Evolutionary conservation across 92 coral and sea anemone species (phyloP).

Genomic region (Diadumene lineata): DNA sequence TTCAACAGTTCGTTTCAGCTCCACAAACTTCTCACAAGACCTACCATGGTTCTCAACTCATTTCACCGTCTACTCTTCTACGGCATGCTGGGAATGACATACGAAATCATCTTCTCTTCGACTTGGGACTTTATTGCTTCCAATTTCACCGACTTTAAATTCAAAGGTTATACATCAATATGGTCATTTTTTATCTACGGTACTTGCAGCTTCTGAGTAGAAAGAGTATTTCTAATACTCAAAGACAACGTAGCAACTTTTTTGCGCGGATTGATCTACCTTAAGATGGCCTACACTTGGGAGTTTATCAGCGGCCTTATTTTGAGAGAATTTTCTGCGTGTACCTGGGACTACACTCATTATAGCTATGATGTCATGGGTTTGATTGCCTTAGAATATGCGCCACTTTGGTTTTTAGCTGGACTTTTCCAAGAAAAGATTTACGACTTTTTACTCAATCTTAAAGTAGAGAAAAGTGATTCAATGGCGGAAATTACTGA

Average conservation of each 20-base stretch:
- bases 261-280: conserved; percentile 64
- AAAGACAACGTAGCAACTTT: conserved; percentile 41
- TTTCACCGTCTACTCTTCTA: conserved; percentile 60
- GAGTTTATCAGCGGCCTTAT: conserved; percentile 73
- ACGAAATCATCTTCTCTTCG: conserved; percentile 72
- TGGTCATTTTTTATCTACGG: conserved; percentile 86
- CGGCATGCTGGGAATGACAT: conserved; percentile 75
- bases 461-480: conserved; percentile 1
- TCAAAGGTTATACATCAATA: conserved; percentile 69
- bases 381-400: conserved; percentile 76
- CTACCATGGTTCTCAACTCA: conserved; percentile 56
- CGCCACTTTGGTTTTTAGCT: conserved; percentile 76
- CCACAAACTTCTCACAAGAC: background rate
- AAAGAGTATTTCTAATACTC: conserved; percentile 47
- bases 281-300: conserved; percentile 85
- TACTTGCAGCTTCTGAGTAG: conserved; percentile 76
- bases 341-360: conserved; percentile 82
- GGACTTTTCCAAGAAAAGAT: conserved; percentile 73
- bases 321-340: conserved; percentile 61
- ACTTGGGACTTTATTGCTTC: conserved; percentile 59
- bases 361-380: conserved; percentile 81
- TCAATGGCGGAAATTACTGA: background rate
- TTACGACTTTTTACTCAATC: conserved; percentile 62
- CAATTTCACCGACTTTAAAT: conserved; percentile 44
- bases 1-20: background rate